These are phyloP conservation scores for Tromatobia lineatoria DNA, from an alignment of 2,888 invertebrate species.

Conservation along the genomic window DNA sequence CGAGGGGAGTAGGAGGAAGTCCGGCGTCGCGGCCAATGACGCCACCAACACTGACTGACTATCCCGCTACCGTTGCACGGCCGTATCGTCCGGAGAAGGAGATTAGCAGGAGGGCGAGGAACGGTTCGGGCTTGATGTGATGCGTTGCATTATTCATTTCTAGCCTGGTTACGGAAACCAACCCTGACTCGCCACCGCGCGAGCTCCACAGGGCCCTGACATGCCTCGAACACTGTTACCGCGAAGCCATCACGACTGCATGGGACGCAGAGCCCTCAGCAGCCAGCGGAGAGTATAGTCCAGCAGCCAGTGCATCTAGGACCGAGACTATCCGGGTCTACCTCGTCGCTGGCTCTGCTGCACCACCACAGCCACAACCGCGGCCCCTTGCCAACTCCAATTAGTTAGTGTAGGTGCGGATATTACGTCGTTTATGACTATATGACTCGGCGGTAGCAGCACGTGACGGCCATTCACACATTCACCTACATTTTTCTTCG, in stretches of 20 bases:
- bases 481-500: slow-evolving; percentile 39
- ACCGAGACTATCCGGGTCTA: slow-evolving; percentile 36
- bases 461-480: slow-evolving; percentile 38
- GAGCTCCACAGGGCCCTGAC: slow-evolving; percentile 72
- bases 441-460: slow-evolving; percentile 12
- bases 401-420: slow-evolving; percentile 72
- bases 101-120: slow-evolving; percentile 78
- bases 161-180: slow-evolving; percentile 77
- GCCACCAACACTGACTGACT: slow-evolving; percentile 41
- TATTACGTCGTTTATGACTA: slow-evolving; percentile 59
- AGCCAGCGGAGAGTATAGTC: not conserved
- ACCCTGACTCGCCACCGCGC: slow-evolving; percentile 72
- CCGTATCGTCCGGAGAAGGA: slow-evolving; percentile 76
- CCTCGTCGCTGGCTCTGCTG: slow-evolving; percentile 20
- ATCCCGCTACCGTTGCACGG: slow-evolving; percentile 59
- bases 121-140: slow-evolving; percentile 80
- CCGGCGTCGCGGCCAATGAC: slow-evolving; percentile 50
- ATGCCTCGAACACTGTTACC: slow-evolving; percentile 75
- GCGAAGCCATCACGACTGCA: slow-evolving; percentile 72
- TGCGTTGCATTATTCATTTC: slow-evolving; percentile 84
- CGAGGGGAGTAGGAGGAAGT: slow-evolving; percentile 28
- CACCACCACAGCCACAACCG: slow-evolving; percentile 29
- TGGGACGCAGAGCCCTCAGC: slow-evolving; percentile 30
- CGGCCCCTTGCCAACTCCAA: slow-evolving; percentile 77
- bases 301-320: slow-evolving; percentile 37